phyloP scores from a whole-genome alignment of 2,113 vertebrate species.

The Fulmarus glacialis region DNA sequence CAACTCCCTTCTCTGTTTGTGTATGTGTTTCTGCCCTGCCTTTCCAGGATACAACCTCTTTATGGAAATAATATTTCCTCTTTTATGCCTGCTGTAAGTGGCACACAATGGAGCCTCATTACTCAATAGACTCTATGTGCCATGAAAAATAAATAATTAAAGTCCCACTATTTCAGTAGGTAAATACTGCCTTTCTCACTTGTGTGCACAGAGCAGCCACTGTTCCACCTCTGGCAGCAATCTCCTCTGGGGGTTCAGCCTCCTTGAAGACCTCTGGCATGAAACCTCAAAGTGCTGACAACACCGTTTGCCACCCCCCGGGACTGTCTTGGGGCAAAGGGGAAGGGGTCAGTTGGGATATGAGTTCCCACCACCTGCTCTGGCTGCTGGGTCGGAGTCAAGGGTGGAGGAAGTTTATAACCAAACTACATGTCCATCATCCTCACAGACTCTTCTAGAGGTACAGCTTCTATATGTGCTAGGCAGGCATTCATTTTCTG shows the following conservation, averaged over 20 bases:
- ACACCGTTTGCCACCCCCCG: accelerated
- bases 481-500: neutral
- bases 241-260: neutral
- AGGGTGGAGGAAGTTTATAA: neutral
- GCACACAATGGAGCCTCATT: neutral
- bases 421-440: accelerated
- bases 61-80: neutral
- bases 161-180: neutral
- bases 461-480: neutral
- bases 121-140: neutral
- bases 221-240: neutral
- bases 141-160: slow-evolving; percentile 7
- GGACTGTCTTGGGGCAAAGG: neutral
- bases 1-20: neutral
- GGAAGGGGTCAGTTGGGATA: neutral
- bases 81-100: neutral
- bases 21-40: neutral
- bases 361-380: neutral
- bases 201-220: neutral
- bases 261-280: neutral
- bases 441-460: neutral
- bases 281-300: accelerated
- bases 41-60: neutral
- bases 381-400: neutral
- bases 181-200: neutral